Evolutionary conservation across 2,888 invertebrate species (phyloP).

Genomic region (Rhamnusium bicolor): DNA sequence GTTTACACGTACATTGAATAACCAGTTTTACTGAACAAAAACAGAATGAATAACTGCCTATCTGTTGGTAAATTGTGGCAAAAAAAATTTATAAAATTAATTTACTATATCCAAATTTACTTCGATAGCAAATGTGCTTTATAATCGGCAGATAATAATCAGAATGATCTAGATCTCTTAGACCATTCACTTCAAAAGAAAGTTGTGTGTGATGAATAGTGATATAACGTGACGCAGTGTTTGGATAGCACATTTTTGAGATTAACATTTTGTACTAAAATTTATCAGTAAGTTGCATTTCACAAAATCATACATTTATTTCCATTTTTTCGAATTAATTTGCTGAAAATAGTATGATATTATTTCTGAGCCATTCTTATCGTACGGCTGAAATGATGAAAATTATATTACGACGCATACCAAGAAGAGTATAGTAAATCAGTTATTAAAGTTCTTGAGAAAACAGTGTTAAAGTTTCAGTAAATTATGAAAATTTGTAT

Average conservation of each 20-base stretch:
- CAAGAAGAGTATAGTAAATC: too few relatives aligned
- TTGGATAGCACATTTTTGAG: neutral
- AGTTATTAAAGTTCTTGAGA: too few relatives aligned
- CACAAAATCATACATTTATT: neutral
- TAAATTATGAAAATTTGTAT: too few relatives aligned
- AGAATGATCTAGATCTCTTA: neutral
- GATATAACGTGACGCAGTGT: neutral
- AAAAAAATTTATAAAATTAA: neutral
- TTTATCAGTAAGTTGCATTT: neutral
- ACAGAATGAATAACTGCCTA: neutral
- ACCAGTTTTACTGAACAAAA: neutral
- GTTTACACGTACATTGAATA: neutral
- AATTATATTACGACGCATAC: too few relatives aligned
- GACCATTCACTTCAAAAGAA: neutral
- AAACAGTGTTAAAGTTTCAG: too few relatives aligned
- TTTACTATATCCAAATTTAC: neutral
- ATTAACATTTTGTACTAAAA: neutral
- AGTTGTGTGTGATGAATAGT: neutral
- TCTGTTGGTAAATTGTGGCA: neutral
- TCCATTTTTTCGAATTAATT: neutral
- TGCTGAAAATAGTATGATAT: neutral
- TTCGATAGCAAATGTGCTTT: neutral
- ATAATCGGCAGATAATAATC: neutral
- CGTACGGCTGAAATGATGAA: too few relatives aligned
- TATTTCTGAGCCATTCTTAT: too few relatives aligned